Evolutionary conservation across 1,140 invertebrate genomes (phyloP).

Genomic region (Solenopsis fugax): DNA sequence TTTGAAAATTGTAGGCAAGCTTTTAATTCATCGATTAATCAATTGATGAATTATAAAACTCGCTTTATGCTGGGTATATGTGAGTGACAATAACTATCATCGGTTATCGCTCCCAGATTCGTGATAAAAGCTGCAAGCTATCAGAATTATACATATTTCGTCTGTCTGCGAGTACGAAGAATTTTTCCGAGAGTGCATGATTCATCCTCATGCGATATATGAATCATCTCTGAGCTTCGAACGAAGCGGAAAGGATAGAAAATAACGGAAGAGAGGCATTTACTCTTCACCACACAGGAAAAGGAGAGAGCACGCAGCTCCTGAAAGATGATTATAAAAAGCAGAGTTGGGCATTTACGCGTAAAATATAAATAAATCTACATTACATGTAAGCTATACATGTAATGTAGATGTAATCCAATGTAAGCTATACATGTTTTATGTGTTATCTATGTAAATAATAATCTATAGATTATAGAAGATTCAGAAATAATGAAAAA

Average conservation of each 20-base stretch:
- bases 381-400: no score
- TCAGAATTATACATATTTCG: neutral
- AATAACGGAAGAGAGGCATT: neutral
- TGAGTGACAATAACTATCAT: constrained; percentile 12
- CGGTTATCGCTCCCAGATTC: constrained; percentile 32
- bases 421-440: no score
- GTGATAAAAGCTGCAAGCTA: constrained; percentile 1
- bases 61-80: neutral
- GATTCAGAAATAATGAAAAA: no score
- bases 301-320: neutral
- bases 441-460: no score
- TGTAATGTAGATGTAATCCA: no score
- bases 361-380: no score
- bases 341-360: no score
- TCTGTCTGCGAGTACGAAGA: neutral
- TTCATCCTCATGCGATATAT: constrained; percentile 39
- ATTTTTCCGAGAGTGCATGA: constrained; percentile 6
- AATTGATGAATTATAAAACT: neutral
- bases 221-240: constrained; percentile 26
- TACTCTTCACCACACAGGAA: neutral
- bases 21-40: no score
- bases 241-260: neutral
- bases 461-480: no score
- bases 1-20: no score
- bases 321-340: neutral